phyloP scores from a whole-genome alignment of 2,888 invertebrate genomes.

The Eristalis arbustorum region DNA sequence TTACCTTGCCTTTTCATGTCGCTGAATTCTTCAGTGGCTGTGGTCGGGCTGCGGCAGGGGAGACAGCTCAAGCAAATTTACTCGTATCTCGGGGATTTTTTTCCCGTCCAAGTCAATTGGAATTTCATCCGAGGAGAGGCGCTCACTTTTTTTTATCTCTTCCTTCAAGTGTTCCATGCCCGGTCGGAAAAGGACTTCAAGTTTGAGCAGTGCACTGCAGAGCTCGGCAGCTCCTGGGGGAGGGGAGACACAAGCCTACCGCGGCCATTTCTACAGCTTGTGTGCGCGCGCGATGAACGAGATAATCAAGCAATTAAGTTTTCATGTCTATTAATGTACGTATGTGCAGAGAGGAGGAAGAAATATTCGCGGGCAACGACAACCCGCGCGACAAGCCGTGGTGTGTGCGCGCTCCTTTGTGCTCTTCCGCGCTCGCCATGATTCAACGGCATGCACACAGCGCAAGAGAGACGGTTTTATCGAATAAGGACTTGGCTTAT shows the following conservation, averaged over 20 bases:
- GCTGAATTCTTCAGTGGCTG: slow-evolving; percentile 49
- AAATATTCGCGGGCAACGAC: neutral
- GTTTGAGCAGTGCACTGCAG: neutral
- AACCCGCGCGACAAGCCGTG: slow-evolving; percentile 13
- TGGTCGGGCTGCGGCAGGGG: neutral
- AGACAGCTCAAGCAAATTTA: slow-evolving; percentile 45
- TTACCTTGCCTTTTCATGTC: slow-evolving; percentile 64
- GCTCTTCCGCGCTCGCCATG: slow-evolving; percentile 37
- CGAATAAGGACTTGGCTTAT: slow-evolving; percentile 68
- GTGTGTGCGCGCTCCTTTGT: slow-evolving; percentile 57
- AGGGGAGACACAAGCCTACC: slow-evolving; percentile 22
- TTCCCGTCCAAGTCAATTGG: slow-evolving; percentile 58
- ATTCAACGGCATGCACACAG: neutral
- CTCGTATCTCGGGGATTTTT: slow-evolving; percentile 50
- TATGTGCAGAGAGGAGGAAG: slow-evolving; percentile 39
- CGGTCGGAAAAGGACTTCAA: slow-evolving; percentile 5
- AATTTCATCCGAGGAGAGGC: slow-evolving; percentile 48
- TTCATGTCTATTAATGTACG: slow-evolving; percentile 70
- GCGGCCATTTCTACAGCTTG: slow-evolving; percentile 16
- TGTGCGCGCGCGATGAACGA: slow-evolving; percentile 69
- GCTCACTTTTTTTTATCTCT: slow-evolving; percentile 15
- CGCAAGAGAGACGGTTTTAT: slow-evolving; percentile 39
- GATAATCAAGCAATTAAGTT: slow-evolving; percentile 72
- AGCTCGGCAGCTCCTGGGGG: neutral
- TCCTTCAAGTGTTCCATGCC: neutral